phyloP scores from a whole-genome alignment of 2,888 invertebrate genomes.

The Fragum sueziense region DNA sequence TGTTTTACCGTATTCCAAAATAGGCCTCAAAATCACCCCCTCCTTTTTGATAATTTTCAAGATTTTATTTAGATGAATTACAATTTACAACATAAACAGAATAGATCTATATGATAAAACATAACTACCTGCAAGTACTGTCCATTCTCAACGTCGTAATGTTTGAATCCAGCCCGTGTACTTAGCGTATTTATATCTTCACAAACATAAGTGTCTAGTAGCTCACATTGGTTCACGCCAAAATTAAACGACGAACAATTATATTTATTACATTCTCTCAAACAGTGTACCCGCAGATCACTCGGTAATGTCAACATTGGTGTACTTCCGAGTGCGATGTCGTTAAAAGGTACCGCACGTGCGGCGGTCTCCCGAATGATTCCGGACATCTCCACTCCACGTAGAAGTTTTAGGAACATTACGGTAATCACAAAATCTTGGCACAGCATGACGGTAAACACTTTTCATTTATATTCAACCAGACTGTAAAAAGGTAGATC shows the following conservation, averaged over 20 bases:
- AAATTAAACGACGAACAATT: conserved; percentile 50
- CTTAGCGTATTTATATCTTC: conserved; percentile 14
- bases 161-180: conserved; percentile 28
- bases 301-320: not conserved
- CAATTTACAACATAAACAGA: too few relatives aligned
- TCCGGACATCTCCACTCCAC: not conserved
- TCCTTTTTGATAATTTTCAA: too few relatives aligned
- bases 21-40: too few relatives aligned
- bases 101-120: too few relatives aligned
- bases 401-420: not conserved
- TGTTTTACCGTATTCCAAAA: too few relatives aligned
- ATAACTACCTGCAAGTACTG: conserved; percentile 28
- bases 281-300: conserved; percentile 25
- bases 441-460: not conserved
- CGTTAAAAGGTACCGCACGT: not conserved
- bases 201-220: conserved; percentile 42
- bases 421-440: not conserved
- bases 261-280: conserved; percentile 27
- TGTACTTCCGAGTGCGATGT: not conserved
- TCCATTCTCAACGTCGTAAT: conserved; percentile 49
- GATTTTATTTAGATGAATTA: too few relatives aligned
- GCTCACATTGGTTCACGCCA: conserved; percentile 33
- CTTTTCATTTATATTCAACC: too few relatives aligned
- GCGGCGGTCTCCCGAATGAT: not conserved
- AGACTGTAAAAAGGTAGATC: too few relatives aligned